phyloP scores from a whole-genome alignment of 2,797 vertebrate species.

The Crenichthys baileyi region DNA sequence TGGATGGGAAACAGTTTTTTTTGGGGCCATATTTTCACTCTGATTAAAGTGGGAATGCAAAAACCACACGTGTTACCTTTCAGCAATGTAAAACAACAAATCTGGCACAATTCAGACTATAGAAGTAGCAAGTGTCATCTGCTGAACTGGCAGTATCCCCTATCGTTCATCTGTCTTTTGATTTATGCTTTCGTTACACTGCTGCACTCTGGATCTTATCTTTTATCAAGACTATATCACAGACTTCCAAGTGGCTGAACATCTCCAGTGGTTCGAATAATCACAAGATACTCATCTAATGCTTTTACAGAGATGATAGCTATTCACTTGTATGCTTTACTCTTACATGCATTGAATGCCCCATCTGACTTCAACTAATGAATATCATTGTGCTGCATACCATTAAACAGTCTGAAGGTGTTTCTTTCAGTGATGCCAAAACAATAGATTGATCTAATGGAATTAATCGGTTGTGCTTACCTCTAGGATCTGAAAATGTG shows the following conservation, averaged over 20 bases:
- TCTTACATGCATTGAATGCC: neutral
- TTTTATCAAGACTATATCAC: constrained; percentile 53
- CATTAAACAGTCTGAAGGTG: constrained; percentile 19
- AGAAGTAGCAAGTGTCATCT: constrained; percentile 59
- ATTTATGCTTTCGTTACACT: constrained; percentile 47
- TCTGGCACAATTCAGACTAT: constrained; percentile 31
- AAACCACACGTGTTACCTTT: constrained; percentile 43
- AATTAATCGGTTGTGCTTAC: constrained; percentile 52
- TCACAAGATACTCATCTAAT: constrained; percentile 23
- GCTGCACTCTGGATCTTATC: constrained; percentile 45
- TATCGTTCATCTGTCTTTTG: constrained; percentile 51
- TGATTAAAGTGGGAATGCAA: constrained; percentile 27
- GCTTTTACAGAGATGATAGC: constrained; percentile 16
- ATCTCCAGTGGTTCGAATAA: constrained; percentile 44
- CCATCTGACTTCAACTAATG: constrained; percentile 26
- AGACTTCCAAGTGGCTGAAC: constrained; percentile 36
- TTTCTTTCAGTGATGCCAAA: constrained; percentile 24
- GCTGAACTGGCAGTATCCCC: constrained; percentile 55
- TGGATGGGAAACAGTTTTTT: constrained; percentile 25
- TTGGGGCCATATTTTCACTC: constrained; percentile 37
- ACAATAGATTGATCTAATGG: constrained; percentile 46
- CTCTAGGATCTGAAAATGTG: constrained; percentile 19
- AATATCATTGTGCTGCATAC: constrained; percentile 34
- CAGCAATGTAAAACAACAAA: constrained; percentile 22
- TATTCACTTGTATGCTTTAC: constrained; percentile 3